Percentiles rank a stretch among this genome's conserved stretches.
Evolutionary conservation across 1,140 invertebrate species (phyloP).

Genomic region (Leptopilina clavipes): DNA sequence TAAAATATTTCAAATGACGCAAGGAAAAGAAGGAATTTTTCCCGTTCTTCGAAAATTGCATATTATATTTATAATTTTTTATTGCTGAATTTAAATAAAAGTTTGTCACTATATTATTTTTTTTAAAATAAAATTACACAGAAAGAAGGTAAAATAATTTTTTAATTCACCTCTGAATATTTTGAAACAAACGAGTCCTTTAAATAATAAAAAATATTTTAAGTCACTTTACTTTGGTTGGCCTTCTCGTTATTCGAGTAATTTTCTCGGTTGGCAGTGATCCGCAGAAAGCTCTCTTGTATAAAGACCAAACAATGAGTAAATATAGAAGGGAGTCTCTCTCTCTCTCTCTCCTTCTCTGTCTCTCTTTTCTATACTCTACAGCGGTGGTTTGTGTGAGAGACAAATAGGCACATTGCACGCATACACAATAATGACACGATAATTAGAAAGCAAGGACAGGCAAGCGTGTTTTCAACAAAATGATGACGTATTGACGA

Average conservation of each 20-base stretch:
- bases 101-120: no score
- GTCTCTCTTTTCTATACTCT: no score
- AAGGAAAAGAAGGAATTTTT: no score
- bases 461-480: constrained; percentile 26
- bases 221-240: background rate
- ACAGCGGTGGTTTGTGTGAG: constrained; percentile 32
- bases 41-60: no score
- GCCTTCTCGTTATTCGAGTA: background rate
- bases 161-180: no score
- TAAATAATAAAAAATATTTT: background rate
- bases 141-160: no score
- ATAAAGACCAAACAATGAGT: constrained; percentile 45
- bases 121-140: no score
- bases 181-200: no score
- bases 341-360: constrained; percentile 1
- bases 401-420: constrained; percentile 35
- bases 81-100: no score
- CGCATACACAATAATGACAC: constrained; percentile 50
- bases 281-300: background rate
- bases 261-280: background rate
- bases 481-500: constrained; percentile 20
- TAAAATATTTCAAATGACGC: no score
- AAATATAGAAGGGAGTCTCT: constrained; percentile 50
- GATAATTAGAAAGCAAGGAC: constrained; percentile 63
- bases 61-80: no score